Conservation (phyloP, 2,888 invertebrate genomes). For the Serrognathus titanus region DNA sequence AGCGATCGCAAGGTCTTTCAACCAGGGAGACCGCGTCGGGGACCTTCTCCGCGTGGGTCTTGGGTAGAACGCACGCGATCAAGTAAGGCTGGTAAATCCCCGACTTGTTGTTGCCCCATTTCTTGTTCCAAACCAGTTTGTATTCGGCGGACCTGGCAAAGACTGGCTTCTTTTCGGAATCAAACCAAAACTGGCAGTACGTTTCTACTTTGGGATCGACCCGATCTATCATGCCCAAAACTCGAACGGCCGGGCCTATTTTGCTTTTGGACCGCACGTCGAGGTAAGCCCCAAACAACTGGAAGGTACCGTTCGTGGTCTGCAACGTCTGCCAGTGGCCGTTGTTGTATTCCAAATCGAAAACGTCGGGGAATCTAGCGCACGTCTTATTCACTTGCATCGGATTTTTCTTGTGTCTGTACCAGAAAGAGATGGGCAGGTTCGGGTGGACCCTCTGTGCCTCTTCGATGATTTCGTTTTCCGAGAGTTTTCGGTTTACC, state of each 20-base stretch:
- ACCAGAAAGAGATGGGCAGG: slow-evolving; percentile 57
- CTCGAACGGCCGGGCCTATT: slow-evolving; percentile 78
- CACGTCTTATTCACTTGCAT: slow-evolving; percentile 68
- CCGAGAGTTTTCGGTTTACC: no score
- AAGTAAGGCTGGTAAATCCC: slow-evolving; percentile 82
- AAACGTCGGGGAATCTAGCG: slow-evolving; percentile 82
- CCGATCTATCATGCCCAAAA: slow-evolving; percentile 82
- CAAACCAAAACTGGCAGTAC: slow-evolving; percentile 85
- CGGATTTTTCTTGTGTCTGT: slow-evolving; percentile 68
- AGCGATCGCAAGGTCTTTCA: slow-evolving; percentile 73
- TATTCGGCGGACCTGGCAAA: slow-evolving; percentile 80
- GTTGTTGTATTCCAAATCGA: slow-evolving; percentile 89
- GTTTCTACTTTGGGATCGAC: slow-evolving; percentile 79
- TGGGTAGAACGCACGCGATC: slow-evolving; percentile 78
- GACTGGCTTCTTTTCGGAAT: slow-evolving; percentile 67
- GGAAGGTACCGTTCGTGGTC: slow-evolving; percentile 80
- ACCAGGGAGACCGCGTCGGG: slow-evolving; percentile 80
- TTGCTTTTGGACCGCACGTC: slow-evolving; percentile 74
- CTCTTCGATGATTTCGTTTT: no score
- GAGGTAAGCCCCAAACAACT: slow-evolving; percentile 85
- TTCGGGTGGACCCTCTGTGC: neutral
- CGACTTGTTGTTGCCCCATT: slow-evolving; percentile 90
- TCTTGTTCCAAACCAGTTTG: slow-evolving; percentile 92
- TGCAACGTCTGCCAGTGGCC: slow-evolving; percentile 88
- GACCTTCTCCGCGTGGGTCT: slow-evolving; percentile 60